A percentile compares a stretch with the other conserved stretches of the same genome.
phyloP scores from a whole-genome alignment of 2,888 invertebrate species.

The Yponomeuta malinellus region DNA sequence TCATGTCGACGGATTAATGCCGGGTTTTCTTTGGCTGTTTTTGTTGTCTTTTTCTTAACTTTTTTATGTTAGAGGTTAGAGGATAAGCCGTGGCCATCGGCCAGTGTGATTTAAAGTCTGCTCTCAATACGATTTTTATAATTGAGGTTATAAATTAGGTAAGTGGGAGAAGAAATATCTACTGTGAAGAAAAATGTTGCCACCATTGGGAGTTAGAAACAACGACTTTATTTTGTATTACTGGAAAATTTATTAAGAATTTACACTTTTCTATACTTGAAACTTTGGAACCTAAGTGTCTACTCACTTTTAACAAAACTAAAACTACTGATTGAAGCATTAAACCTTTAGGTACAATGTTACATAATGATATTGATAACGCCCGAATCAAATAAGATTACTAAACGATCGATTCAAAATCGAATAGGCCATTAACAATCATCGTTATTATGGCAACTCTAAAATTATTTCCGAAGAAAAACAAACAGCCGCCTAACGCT shows the following conservation, averaged over 20 bases:
- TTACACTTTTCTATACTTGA: too few relatives aligned
- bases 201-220: not conserved
- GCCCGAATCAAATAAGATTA: too few relatives aligned
- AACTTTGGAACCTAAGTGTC: too few relatives aligned
- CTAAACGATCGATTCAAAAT: too few relatives aligned
- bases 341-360: too few relatives aligned
- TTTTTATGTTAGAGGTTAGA: conserved; percentile 7
- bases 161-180: not conserved
- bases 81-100: conserved; percentile 27
- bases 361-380: too few relatives aligned
- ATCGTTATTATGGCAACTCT: conserved; percentile 32
- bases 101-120: conserved; percentile 29
- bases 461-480: conserved; percentile 35
- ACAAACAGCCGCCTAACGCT: conserved; percentile 38
- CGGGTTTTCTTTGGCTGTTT: conserved; percentile 36
- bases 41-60: conserved; percentile 14
- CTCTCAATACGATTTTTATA: conserved; percentile 13
- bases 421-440: not conserved
- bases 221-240: too few relatives aligned
- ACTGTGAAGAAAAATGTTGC: not conserved
- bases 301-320: too few relatives aligned
- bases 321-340: too few relatives aligned
- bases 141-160: conserved; percentile 10
- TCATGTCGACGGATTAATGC: conserved; percentile 59
- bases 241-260: too few relatives aligned